Evolutionary conservation across 2,888 invertebrate species (phyloP).

Genomic region (Nomada fabriciana): DNA sequence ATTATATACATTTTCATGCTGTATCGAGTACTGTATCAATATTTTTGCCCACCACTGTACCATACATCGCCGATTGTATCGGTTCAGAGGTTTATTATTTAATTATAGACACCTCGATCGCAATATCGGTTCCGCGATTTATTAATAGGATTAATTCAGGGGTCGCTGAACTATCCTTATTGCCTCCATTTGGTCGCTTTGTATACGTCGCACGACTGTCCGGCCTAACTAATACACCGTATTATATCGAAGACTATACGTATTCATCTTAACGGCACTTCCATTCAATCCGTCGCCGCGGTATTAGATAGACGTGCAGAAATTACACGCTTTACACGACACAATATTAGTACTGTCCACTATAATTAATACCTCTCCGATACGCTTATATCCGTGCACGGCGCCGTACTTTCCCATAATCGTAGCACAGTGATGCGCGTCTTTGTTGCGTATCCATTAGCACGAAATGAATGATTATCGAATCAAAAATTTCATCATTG

Average conservation of each 20-base stretch:
- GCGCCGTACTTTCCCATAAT: conserved; percentile 47
- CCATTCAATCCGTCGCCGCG: conserved; percentile 71
- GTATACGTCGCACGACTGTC: conserved; percentile 68
- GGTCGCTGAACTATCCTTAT: conserved; percentile 71
- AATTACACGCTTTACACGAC: conserved; percentile 67
- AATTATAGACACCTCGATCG: conserved; percentile 24
- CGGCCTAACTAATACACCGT: conserved; percentile 69
- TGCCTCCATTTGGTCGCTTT: conserved; percentile 67
- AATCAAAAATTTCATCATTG: conserved; percentile 18
- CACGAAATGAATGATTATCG: neutral
- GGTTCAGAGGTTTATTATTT: conserved; percentile 1
- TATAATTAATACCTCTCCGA: conserved; percentile 67
- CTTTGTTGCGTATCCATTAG: neutral
- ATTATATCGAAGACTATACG: conserved; percentile 70
- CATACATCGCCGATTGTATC: no score
- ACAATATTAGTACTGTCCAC: conserved; percentile 68
- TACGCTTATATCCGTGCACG: conserved; percentile 50
- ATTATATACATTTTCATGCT: no score
- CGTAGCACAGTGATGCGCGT: conserved; percentile 25
- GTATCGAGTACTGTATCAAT: no score
- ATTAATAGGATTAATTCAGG: conserved; percentile 70
- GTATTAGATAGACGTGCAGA: conserved; percentile 67
- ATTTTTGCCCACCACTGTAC: no score
- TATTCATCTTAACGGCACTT: conserved; percentile 75
- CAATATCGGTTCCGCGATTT: conserved; percentile 52